Base-by-base conservation (phyloP, 1,140 invertebrate species). In the Drosophila albomicans region DNA sequence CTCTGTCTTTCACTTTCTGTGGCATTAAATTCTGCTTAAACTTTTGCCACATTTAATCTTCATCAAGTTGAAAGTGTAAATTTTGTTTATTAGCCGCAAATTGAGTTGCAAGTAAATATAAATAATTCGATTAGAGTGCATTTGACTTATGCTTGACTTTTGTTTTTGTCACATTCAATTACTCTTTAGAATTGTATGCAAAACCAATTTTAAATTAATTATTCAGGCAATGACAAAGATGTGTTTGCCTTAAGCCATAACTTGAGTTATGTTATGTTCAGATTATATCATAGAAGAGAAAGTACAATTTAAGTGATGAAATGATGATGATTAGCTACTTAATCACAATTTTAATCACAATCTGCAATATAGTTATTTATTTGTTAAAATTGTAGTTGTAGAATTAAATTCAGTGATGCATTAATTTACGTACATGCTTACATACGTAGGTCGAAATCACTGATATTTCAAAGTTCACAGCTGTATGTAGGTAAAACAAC, bases 121-220 rank as follows among this genome's bases (percentile, higher is more conserved):
- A 67, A 68, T 51, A 51, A 63, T 63, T 43, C 48, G 16, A 52
- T 59, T 49, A 49, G 30, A 3, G 35, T 63, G 11, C 5, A 15
- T 51, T 64, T 41, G 43, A 11, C 15, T 28, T 67, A 16, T 52
- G 16, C 1, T 11, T 15, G 32, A 10, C 15, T 25, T 20, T 15
- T 59, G 3, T 8, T 10, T 15, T 15, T 35, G 30, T 38, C 7
- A n/a, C 48, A 62, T 49, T 64, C 32, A 52, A 64, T 64, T 64
- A 64, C 11, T n/a, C 5, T 3, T 25, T 10, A 6, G 11, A 61
- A 7, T 10, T 13, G 20, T 13, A 3, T 5, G 13, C 20, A 30
- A 51, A 51, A 52, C n/a, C 15, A 28, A 43, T 30, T 38, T 20
- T 13, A 16, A 41, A 16, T 41, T 10, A 57, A 41, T 57, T 20